Base-by-base conservation (phyloP, 2,113 vertebrate genomes). In the Poeciliopsis prolifica region DNA sequence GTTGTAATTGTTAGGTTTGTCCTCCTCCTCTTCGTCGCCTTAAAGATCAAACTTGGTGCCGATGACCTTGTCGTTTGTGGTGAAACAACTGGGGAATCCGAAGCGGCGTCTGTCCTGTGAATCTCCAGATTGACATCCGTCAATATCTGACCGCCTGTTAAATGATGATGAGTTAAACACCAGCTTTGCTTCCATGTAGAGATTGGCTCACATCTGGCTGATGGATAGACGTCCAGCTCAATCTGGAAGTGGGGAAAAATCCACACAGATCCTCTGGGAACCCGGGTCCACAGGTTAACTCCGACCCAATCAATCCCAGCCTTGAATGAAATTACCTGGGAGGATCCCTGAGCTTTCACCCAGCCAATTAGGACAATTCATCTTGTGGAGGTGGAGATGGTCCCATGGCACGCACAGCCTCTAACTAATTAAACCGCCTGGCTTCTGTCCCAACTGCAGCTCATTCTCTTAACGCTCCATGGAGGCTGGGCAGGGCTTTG, bases 321-420 rank as follows among this genome's bases (percentile, higher is more conserved):
- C 42, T 51, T 70, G 68, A 81, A 58, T 73, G 40, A 69, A 82
- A 91, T 90, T 87, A 90, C 84, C 80, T 90, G 80, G 51, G 81
- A 74, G 66, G 71, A 75, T 74, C 75, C 82, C 70, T 12, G 42
- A 82, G 78, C 75, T 33, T 81, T 88, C 87, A 90, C 87, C 89
- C 82, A 78, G 74, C 86, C 89, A 91, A 94, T 93, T 90, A 90
- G 75, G 81, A 69, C 70, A 42, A 73, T 87, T 87, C 83, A 83
- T 89, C 87, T 74, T 12, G 30, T 60, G 0, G 6, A 54, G 79
- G 17, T 15, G 78, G 74, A 79, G 74, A 35, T 30, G 29, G 64
- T 74, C 87, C 87, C 73, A 9, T 30, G 75, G 72, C 66, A 40
- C 70, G 75, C 60, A 26, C 74, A 44, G 79, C 72, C 61, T 86